Percentiles rank a stretch among this genome's conserved stretches.
Evolutionary conservation across 2,888 invertebrate species (phyloP).

Genomic region (Tenthredo amoena): DNA sequence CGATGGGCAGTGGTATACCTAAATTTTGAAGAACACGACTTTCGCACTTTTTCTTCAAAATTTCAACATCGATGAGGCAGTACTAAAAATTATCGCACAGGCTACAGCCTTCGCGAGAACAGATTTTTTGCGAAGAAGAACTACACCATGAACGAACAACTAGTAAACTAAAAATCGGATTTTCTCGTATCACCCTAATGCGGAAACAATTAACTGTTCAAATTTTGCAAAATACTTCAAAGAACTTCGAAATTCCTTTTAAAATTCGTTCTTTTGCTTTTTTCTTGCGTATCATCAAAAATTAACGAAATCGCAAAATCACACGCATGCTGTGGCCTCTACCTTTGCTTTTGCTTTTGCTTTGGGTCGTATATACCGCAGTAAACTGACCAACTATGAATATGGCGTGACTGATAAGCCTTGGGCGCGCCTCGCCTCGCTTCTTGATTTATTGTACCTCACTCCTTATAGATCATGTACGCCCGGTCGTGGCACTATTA

Average conservation of each 20-base stretch:
- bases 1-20: too few relatives aligned
- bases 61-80: too few relatives aligned
- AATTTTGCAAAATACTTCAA: background rate
- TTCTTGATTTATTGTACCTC: conserved; percentile 62
- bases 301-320: background rate
- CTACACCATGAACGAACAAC: too few relatives aligned
- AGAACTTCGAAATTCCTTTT: background rate
- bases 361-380: conserved; percentile 18
- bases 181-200: too few relatives aligned
- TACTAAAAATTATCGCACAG: too few relatives aligned
- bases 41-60: too few relatives aligned
- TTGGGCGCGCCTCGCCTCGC: conserved; percentile 56
- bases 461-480: conserved; percentile 59
- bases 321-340: background rate
- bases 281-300: background rate
- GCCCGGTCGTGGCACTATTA: conserved; percentile 58
- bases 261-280: background rate
- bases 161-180: too few relatives aligned
- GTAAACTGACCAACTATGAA: conserved; percentile 60
- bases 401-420: conserved; percentile 66
- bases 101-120: too few relatives aligned
- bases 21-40: too few relatives aligned
- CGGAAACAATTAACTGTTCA: too few relatives aligned
- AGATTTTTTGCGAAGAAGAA: too few relatives aligned
- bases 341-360: background rate